Percentiles rank a stretch among this genome's conserved stretches.
phyloP scores from a whole-genome alignment of 1,140 invertebrate genomes.

The Venustaconcha ellipsiformis region DNA sequence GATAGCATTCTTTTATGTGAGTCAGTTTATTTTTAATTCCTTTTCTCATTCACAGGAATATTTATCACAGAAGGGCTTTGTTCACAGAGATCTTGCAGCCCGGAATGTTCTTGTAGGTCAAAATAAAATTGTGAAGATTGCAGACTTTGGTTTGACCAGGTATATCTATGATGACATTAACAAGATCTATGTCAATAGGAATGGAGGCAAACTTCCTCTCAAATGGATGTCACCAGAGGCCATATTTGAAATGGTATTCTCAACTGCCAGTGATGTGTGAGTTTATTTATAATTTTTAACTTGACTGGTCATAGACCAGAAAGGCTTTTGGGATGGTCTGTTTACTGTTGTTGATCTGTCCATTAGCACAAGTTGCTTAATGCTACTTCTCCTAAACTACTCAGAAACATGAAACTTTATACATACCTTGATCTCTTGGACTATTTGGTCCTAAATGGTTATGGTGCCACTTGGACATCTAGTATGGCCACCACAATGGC shows the following conservation, averaged over 20 bases:
- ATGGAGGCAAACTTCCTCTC: constrained; percentile 69
- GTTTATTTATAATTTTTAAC: constrained; percentile 29
- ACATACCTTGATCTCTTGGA: no score
- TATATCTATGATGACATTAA: constrained; percentile 67
- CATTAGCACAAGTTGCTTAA: no score
- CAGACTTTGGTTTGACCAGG: constrained; percentile 70
- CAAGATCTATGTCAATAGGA: constrained; percentile 70
- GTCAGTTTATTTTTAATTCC: no score
- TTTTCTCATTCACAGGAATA: constrained; percentile 64
- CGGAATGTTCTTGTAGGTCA: constrained; percentile 70
- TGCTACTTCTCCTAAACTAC: no score
- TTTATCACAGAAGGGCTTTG: constrained; percentile 69
- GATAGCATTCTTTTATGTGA: no score
- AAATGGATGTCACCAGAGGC: constrained; percentile 70
- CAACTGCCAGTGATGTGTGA: constrained; percentile 70
- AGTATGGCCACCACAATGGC: no score
- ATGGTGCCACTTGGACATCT: no score
- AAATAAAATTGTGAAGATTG: constrained; percentile 63
- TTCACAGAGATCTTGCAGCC: constrained; percentile 71
- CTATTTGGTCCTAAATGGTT: no score
- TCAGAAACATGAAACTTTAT: no score
- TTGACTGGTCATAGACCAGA: not conserved
- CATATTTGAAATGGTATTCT: constrained; percentile 70
- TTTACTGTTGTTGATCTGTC: not conserved
- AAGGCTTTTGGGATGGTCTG: not conserved